A percentile compares a stretch with the other conserved stretches of the same genome.
phyloP scores from a whole-genome alignment of 2,113 vertebrate genomes.

The Theristicus caerulescens region DNA sequence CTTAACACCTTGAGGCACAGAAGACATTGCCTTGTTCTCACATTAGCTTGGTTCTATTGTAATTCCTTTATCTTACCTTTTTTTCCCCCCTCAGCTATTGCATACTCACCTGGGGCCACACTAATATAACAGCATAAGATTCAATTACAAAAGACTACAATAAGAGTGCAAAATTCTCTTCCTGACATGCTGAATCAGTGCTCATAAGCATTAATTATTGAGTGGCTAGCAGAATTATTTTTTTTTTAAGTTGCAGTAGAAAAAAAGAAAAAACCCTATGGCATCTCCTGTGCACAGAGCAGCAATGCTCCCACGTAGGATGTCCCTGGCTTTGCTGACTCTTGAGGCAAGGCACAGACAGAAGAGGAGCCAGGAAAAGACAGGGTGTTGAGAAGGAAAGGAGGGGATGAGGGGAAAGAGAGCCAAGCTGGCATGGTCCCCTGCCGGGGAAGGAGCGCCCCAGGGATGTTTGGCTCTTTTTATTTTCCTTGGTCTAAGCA shows the following conservation, averaged over 20 bases:
- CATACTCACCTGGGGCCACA: slow-evolving; percentile 72
- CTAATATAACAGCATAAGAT: slow-evolving; percentile 72
- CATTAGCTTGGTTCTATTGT: slow-evolving; percentile 71
- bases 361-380: not conserved
- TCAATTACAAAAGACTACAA: slow-evolving; percentile 77
- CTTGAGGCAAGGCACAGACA: not conserved
- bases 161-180: slow-evolving; percentile 67
- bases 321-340: not conserved
- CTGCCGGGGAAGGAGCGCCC: not conserved
- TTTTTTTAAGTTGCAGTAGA: slow-evolving; percentile 26
- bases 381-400: not conserved
- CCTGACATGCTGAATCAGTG: slow-evolving; percentile 68
- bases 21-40: slow-evolving; percentile 71
- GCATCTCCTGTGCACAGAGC: not conserved
- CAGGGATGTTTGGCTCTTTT: not conserved
- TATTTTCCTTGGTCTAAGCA: not conserved
- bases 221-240: slow-evolving; percentile 47
- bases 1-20: slow-evolving; percentile 75
- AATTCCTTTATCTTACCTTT: slow-evolving; percentile 75
- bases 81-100: slow-evolving; percentile 57
- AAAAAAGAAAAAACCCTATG: not conserved
- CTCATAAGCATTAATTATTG: slow-evolving; percentile 73
- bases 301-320: not conserved
- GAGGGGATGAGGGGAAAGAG: not conserved
- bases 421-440: not conserved